Evolutionary conservation across 2,888 invertebrate species (phyloP).

Genomic region (Cerastoderma edule): DNA sequence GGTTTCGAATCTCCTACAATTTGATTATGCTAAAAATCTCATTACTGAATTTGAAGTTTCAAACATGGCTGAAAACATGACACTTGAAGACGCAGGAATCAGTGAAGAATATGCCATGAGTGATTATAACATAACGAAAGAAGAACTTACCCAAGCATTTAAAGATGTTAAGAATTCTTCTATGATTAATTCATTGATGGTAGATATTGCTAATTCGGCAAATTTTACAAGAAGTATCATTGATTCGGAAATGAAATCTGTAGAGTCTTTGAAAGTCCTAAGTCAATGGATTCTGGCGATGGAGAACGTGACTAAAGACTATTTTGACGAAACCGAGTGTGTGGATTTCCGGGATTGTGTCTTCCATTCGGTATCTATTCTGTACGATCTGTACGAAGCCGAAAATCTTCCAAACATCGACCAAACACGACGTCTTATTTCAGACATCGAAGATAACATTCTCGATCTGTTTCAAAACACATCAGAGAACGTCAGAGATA

Average conservation of each 20-base stretch:
- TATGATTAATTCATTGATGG: not conserved
- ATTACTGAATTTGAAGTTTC: not conserved
- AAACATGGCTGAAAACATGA: conserved; percentile 23
- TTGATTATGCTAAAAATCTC: not conserved
- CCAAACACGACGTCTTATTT: conserved; percentile 21
- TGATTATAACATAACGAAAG: conserved; percentile 38
- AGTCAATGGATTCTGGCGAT: conserved; percentile 45
- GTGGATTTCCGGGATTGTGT: conserved; percentile 44
- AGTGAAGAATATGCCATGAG: conserved; percentile 27
- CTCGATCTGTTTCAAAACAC: conserved; percentile 29
- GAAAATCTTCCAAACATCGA: conserved; percentile 36
- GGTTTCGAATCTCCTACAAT: conserved; percentile 8
- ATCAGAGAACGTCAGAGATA: conserved; percentile 19
- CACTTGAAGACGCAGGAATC: conserved; percentile 34
- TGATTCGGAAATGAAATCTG: not conserved
- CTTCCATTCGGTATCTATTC: conserved; percentile 30
- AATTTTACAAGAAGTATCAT: conserved; percentile 14
- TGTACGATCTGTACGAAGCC: conserved; percentile 40
- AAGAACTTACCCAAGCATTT: conserved; percentile 30
- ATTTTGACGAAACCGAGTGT: conserved; percentile 36
- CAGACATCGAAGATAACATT: conserved; percentile 37
- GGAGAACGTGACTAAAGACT: conserved; percentile 33
- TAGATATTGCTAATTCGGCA: not conserved
- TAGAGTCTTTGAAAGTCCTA: conserved; percentile 22
- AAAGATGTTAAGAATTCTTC: conserved; percentile 15